Percentiles rank a stretch among this genome's conserved stretches.
Conservation (phyloP, 2,888 invertebrate species). For the Andrena flavipes region DNA sequence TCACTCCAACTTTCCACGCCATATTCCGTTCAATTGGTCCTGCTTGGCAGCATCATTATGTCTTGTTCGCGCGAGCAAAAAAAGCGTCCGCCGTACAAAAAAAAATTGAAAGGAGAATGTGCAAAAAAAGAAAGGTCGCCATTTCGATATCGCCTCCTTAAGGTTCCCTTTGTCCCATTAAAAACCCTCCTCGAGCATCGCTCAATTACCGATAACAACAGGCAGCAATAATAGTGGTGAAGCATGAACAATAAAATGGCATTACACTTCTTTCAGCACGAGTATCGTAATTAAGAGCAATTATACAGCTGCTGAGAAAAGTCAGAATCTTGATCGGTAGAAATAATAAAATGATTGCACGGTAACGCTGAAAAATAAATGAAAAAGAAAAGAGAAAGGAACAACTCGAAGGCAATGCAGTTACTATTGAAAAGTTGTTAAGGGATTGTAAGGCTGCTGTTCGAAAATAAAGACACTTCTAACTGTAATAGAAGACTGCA, state of each 20-base stretch:
- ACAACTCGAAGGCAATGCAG: too few species aligned
- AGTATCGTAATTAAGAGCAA: neutral
- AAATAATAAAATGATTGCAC: too few species aligned
- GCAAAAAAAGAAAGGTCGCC: slow-evolving; percentile 10
- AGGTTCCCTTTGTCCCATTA: slow-evolving; percentile 15
- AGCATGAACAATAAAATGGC: neutral
- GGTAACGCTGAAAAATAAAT: too few species aligned
- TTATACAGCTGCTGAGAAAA: neutral
- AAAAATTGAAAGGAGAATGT: slow-evolving; percentile 9
- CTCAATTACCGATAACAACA: slow-evolving; percentile 6
- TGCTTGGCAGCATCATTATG: neutral
- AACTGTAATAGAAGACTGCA: too few species aligned
- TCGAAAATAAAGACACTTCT: too few species aligned
- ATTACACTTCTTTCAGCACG: neutral
- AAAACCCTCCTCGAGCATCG: neutral
- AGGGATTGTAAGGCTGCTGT: too few species aligned
- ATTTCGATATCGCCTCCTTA: slow-evolving; percentile 5
- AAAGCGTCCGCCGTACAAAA: neutral
- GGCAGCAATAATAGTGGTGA: slow-evolving; percentile 1
- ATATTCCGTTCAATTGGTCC: neutral
- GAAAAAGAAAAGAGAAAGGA: too few species aligned
- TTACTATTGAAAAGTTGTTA: too few species aligned
- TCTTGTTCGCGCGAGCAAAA: slow-evolving; percentile 3
- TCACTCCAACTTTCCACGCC: too few species aligned
- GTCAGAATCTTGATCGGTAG: too few species aligned